Evolutionary conservation across 2,113 vertebrate genomes (phyloP).

Genomic region (Anolis carolinensis): DNA sequence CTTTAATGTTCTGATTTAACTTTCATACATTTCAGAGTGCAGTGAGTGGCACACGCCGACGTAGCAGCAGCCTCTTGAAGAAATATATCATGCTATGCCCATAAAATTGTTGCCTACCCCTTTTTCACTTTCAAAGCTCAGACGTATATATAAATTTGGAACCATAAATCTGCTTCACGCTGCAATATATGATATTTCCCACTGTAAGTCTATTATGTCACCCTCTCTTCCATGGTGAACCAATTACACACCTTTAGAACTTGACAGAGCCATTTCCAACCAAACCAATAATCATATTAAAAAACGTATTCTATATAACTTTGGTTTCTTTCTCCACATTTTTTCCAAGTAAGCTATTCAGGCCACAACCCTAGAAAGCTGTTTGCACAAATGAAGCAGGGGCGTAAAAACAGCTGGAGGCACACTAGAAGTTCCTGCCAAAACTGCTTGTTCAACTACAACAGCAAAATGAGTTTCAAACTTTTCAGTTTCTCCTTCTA

Average conservation of each 20-base stretch:
- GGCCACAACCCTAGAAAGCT: neutral
- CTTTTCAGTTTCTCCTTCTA: neutral
- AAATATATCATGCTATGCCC: conserved; percentile 24
- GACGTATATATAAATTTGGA: neutral
- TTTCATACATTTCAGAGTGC: neutral
- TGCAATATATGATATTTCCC: neutral
- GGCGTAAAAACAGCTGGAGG: neutral
- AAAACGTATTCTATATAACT: neutral
- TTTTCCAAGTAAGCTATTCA: neutral
- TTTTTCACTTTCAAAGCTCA: conserved; percentile 34
- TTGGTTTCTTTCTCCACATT: neutral
- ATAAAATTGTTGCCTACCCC: conserved; percentile 30
- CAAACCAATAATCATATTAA: neutral
- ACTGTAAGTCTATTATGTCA: neutral
- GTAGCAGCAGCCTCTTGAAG: conserved; percentile 15
- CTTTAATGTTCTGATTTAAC: conserved; percentile 21
- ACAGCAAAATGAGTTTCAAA: neutral
- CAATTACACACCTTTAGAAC: neutral
- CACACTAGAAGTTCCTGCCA: neutral
- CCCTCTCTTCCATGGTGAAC: conserved; percentile 11
- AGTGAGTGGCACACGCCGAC: neutral
- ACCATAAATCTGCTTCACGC: conserved; percentile 15
- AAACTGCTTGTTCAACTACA: neutral
- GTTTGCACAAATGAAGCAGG: neutral
- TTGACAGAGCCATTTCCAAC: neutral